phyloP scores from a whole-genome alignment of 2,797 vertebrate genomes.

The Cryptoprocta ferox region DNA sequence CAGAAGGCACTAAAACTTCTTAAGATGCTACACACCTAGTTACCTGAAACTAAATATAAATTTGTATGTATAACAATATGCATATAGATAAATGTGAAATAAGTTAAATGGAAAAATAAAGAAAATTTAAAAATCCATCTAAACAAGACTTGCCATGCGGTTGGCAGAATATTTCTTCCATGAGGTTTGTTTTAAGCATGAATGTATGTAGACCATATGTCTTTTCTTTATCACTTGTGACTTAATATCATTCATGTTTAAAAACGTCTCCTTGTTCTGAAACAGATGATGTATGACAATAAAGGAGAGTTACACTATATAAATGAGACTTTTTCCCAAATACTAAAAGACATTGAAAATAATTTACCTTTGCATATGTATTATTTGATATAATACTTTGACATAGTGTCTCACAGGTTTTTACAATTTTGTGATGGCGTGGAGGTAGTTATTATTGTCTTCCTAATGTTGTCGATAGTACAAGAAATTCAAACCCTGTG shows the following conservation, averaged over 20 bases:
- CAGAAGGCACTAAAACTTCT: neutral
- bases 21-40: neutral
- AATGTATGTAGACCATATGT: neutral
- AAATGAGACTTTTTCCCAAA: neutral
- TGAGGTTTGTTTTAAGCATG: neutral
- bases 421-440: neutral
- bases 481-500: neutral
- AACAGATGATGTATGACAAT: neutral
- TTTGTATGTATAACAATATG: neutral
- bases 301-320: neutral
- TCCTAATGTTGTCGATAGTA: neutral
- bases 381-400: neutral
- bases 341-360: neutral
- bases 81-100: neutral
- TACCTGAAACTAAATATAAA: neutral
- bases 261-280: slow-evolving; percentile 24
- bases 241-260: neutral
- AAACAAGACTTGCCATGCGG: slow-evolving; percentile 5
- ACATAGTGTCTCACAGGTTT: neutral
- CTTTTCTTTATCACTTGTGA: slow-evolving; percentile 38
- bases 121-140: neutral
- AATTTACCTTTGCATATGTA: neutral
- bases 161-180: slow-evolving; percentile 27
- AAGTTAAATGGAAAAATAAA: slow-evolving; percentile 7
- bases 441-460: neutral